Conservation (phyloP, 2,113 vertebrate genomes). For the Tretioscincus oriximinensis region DNA sequence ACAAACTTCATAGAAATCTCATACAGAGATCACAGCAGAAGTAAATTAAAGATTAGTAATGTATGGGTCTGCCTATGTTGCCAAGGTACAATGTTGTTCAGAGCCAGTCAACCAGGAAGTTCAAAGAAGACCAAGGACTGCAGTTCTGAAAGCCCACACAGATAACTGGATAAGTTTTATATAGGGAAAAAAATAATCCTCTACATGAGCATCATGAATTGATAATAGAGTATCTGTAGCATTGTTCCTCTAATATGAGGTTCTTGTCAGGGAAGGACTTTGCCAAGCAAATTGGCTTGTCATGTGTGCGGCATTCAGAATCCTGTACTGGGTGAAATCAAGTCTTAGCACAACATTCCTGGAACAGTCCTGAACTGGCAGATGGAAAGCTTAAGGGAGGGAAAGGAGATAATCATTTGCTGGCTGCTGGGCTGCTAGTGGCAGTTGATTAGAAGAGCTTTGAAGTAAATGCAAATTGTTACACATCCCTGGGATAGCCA, state of each 20-base stretch:
- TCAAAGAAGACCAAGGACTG: too few relatives aligned
- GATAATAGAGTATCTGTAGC: neutral
- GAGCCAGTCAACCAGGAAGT: too few relatives aligned
- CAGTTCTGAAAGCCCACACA: neutral
- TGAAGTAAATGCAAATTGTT: slow-evolving; percentile 30
- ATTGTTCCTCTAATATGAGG: neutral
- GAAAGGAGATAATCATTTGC: slow-evolving; percentile 44
- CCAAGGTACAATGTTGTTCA: too few relatives aligned
- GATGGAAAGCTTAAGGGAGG: slow-evolving; percentile 6
- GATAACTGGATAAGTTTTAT: neutral
- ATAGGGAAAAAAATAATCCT: neutral
- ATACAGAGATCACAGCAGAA: neutral
- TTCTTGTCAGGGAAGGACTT: neutral
- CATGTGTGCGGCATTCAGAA: neutral
- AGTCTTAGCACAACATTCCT: slow-evolving; percentile 38
- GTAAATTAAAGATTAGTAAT: too few relatives aligned
- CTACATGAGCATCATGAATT: neutral
- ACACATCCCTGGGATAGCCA: neutral
- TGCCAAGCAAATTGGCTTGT: neutral
- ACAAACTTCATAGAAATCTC: too few relatives aligned
- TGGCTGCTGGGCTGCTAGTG: slow-evolving; percentile 26
- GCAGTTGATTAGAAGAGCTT: slow-evolving; percentile 39
- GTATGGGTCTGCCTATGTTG: too few relatives aligned
- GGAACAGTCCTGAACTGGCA: slow-evolving; percentile 35
- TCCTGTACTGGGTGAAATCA: neutral